Evolutionary conservation across 2,888 invertebrate genomes (phyloP).

Genomic region (Luperina nickerlii): DNA sequence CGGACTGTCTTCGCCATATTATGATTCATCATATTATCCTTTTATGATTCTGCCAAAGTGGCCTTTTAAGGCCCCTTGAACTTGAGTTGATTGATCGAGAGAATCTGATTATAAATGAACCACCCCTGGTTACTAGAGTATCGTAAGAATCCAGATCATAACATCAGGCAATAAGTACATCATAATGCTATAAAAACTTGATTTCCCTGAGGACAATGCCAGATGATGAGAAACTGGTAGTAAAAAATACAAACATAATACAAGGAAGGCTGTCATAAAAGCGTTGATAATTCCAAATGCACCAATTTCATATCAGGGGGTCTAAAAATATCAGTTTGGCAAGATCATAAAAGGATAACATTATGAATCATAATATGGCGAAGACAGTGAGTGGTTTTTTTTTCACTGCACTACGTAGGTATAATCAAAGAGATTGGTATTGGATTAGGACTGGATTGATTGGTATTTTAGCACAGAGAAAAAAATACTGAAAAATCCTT

Average conservation of each 20-base stretch:
- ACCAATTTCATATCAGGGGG: neutral
- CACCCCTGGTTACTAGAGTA: neutral
- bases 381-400: no score
- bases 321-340: no score
- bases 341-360: no score
- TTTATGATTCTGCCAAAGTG: no score
- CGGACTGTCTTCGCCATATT: no score
- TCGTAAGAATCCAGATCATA: slow-evolving; percentile 36
- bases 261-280: slow-evolving; percentile 31
- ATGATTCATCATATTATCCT: no score
- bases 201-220: slow-evolving; percentile 43
- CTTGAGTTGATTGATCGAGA: neutral
- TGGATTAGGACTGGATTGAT: no score
- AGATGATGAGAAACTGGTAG: slow-evolving; percentile 8
- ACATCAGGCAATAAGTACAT: slow-evolving; percentile 21
- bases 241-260: slow-evolving; percentile 14
- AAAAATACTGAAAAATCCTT: no score
- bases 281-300: neutral
- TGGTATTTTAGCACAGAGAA: no score
- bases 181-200: slow-evolving; percentile 39
- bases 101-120: slow-evolving; percentile 11
- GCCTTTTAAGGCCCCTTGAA: neutral
- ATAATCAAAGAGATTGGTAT: no score
- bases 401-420: no score
- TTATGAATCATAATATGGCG: no score